These are phyloP conservation scores for Epirrhoe tristata DNA, from an alignment of 2,888 invertebrate species.

Conservation along the genomic window DNA sequence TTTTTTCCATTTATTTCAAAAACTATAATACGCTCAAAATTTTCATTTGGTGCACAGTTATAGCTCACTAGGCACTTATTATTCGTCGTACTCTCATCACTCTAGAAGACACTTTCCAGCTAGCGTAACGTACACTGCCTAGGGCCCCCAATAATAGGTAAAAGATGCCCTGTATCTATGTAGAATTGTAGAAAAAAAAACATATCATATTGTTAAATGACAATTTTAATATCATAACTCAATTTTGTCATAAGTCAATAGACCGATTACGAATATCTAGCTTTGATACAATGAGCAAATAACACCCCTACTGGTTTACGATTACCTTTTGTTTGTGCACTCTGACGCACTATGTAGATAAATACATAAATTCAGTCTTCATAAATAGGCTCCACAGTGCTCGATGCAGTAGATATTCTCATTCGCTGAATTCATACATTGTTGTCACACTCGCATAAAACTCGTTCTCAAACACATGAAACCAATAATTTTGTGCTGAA, in stretches of 20 bases:
- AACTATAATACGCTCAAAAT: too few relatives aligned
- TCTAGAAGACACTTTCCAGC: too few relatives aligned
- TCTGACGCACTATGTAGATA: slow-evolving; percentile 63
- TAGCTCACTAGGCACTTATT: too few relatives aligned
- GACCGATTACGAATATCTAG: slow-evolving; percentile 74
- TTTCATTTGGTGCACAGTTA: too few relatives aligned
- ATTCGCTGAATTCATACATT: slow-evolving; percentile 57
- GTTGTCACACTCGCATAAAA: slow-evolving; percentile 50
- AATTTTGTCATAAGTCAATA: slow-evolving; percentile 75
- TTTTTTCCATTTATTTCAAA: too few relatives aligned
- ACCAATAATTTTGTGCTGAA: slow-evolving; percentile 30
- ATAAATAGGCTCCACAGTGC: slow-evolving; percentile 67
- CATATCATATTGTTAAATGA: slow-evolving; percentile 32
- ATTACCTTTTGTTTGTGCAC: slow-evolving; percentile 31
- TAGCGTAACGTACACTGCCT: too few relatives aligned
- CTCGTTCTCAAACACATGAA: slow-evolving; percentile 36
- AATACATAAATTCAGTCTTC: slow-evolving; percentile 81
- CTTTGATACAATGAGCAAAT: slow-evolving; percentile 78
- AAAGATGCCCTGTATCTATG: too few relatives aligned
- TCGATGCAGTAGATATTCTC: slow-evolving; percentile 28
- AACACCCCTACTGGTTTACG: slow-evolving; percentile 48
- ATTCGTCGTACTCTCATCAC: too few relatives aligned
- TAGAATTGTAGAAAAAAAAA: slow-evolving; percentile 6
- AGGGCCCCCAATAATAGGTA: too few relatives aligned
- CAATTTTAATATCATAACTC: slow-evolving; percentile 56